Conservation (phyloP, 2,113 vertebrate genomes). For the Phyllostomus discolor region DNA sequence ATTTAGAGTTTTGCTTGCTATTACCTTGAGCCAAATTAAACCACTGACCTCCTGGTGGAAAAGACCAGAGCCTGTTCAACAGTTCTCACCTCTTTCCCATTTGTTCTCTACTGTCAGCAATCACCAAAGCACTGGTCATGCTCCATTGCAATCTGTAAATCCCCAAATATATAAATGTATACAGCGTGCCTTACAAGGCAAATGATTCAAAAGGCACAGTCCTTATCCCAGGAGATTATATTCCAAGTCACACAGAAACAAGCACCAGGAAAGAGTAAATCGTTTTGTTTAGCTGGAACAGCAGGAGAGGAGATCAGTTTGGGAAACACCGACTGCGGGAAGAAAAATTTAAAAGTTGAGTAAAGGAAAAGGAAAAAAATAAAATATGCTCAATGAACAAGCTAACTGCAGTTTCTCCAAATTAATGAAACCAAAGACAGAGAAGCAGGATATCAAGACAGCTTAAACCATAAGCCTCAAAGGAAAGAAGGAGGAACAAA, state of each 20-base stretch:
- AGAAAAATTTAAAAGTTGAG: neutral
- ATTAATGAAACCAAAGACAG: neutral
- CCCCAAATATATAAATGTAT: neutral
- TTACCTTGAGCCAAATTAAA: slow-evolving; percentile 49
- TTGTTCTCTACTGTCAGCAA: neutral
- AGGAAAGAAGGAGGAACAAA: neutral
- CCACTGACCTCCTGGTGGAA: neutral
- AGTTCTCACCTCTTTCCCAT: neutral
- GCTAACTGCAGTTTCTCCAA: neutral
- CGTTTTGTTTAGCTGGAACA: neutral
- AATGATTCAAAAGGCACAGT: neutral
- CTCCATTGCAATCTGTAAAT: neutral
- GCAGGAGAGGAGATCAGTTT: neutral
- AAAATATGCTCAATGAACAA: neutral
- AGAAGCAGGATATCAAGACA: neutral
- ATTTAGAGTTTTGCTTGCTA: neutral
- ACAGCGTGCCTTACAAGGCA: neutral
- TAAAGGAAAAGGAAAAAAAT: neutral
- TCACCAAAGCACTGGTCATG: neutral
- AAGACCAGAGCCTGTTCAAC: neutral
- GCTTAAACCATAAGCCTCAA: neutral
- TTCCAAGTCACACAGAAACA: neutral
- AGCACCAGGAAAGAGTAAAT: neutral
- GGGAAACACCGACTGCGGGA: neutral
- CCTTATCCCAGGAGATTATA: neutral